phyloP scores from a whole-genome alignment of 2,888 invertebrate species.

The Alitta virens region DNA sequence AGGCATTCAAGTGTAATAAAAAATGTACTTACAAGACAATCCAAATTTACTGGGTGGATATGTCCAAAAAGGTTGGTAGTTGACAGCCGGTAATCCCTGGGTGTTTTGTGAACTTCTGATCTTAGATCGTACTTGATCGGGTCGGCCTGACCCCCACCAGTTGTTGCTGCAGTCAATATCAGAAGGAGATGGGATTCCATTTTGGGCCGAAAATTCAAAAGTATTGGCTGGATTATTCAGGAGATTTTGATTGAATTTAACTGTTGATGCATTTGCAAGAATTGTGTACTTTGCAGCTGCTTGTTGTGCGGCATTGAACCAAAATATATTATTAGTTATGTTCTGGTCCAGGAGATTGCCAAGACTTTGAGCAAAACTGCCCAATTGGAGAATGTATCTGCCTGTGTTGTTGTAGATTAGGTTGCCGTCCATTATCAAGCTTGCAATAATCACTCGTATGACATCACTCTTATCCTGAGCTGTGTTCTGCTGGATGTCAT shows the following conservation, averaged over 20 bases:
- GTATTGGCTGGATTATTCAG: constrained; percentile 7
- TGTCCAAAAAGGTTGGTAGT: neutral
- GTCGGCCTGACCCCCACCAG: constrained; percentile 3
- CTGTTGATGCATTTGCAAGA: neutral
- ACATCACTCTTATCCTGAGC: neutral
- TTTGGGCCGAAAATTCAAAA: neutral
- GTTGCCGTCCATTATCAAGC: neutral
- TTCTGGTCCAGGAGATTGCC: neutral
- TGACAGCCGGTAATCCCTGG: neutral
- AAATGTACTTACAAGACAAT: neutral
- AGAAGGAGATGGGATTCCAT: neutral
- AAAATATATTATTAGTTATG: neutral
- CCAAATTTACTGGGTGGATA: neutral
- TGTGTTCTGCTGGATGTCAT: neutral
- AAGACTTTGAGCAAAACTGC: neutral
- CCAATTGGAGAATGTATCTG: neutral
- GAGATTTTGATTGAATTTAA: neutral
- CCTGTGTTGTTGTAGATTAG: constrained; percentile 7
- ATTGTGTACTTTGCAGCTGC: neutral
- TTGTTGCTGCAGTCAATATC: neutral
- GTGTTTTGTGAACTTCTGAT: neutral
- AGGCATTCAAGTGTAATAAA: no score
- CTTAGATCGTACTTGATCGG: neutral
- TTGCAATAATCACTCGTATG: neutral
- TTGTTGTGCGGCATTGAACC: constrained; percentile 1